Percentiles rank a stretch among this genome's conserved stretches.
Conservation (phyloP, 2,888 invertebrate genomes). For the Syrista parreyssii region DNA sequence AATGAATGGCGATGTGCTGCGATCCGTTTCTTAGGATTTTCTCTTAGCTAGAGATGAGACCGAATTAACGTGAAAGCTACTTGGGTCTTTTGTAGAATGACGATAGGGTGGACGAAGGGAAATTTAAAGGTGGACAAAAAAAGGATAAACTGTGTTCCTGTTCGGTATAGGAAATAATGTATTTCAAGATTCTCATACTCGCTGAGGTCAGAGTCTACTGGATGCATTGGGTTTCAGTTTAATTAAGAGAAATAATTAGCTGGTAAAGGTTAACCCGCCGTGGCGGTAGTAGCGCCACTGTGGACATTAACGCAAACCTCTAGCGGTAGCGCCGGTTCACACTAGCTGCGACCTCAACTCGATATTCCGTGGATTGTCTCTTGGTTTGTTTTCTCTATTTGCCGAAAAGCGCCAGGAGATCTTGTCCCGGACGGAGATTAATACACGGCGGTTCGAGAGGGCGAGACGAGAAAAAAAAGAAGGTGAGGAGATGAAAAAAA, state of each 20-base stretch:
- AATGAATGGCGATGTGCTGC: not conserved
- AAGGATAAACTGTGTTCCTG: not conserved
- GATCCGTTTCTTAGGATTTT: conserved; percentile 14
- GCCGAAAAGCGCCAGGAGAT: not conserved
- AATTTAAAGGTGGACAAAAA: not conserved
- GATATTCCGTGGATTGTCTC: not conserved
- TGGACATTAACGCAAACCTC: not conserved
- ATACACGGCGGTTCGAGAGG: not conserved
- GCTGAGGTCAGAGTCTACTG: not conserved
- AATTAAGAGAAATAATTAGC: conserved; percentile 56
- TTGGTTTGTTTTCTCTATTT: not conserved
- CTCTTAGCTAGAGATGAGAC: conserved; percentile 13
- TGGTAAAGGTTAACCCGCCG: conserved; percentile 30
- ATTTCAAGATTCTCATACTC: not conserved
- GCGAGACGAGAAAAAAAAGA: not conserved
- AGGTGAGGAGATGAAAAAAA: conserved; percentile 1
- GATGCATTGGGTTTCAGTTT: conserved; percentile 47
- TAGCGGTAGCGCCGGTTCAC: not conserved
- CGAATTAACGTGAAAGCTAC: not conserved
- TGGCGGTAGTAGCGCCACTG: not conserved
- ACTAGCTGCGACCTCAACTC: not conserved
- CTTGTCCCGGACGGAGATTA: not conserved
- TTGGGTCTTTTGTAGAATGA: not conserved
- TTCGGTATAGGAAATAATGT: not conserved
- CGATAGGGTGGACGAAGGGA: not conserved